Evolutionary conservation across 2,888 invertebrate species (phyloP).

Genomic region (Drosophila phalerata): DNA sequence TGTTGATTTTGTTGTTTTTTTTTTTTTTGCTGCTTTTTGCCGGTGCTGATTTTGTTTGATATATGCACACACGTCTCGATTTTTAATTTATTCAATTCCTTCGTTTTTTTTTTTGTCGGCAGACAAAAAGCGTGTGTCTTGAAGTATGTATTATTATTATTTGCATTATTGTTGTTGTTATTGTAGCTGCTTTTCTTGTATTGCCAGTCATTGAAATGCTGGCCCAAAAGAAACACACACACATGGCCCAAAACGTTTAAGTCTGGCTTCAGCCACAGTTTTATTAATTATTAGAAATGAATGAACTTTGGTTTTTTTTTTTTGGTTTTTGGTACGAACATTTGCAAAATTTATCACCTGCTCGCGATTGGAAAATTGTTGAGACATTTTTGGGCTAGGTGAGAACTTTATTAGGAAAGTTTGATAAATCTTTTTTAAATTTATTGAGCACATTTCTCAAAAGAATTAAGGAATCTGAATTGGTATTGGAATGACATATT

Average conservation of each 20-base stretch:
- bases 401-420: conserved; percentile 37
- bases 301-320: conserved; percentile 30
- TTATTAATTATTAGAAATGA: conserved; percentile 49
- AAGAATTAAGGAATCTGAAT: neutral
- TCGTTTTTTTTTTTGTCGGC: conserved; percentile 40
- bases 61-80: conserved; percentile 68
- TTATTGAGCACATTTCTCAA: conserved; percentile 35
- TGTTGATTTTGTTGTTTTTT: conserved; percentile 33
- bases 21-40: conserved; percentile 40
- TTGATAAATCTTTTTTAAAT: neutral
- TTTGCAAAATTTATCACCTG: conserved; percentile 36
- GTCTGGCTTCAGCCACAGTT: conserved; percentile 33
- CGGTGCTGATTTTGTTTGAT: conserved; percentile 61
- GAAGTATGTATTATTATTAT: conserved; percentile 61
- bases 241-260: conserved; percentile 57
- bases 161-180: conserved; percentile 27
- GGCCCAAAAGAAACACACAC: conserved; percentile 44
- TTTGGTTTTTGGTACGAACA: conserved; percentile 29
- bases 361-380: conserved; percentile 27
- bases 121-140: conserved; percentile 49
- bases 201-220: conserved; percentile 43
- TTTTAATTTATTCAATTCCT: conserved; percentile 75
- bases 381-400: conserved; percentile 17
- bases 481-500: conserved; percentile 15
- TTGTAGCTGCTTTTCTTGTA: conserved; percentile 22